Evolutionary conservation across 2,113 vertebrate genomes (phyloP), one percentile per base, ranked within the genome.

Genomic region (Oxygymnocypris stewartii): DNA sequence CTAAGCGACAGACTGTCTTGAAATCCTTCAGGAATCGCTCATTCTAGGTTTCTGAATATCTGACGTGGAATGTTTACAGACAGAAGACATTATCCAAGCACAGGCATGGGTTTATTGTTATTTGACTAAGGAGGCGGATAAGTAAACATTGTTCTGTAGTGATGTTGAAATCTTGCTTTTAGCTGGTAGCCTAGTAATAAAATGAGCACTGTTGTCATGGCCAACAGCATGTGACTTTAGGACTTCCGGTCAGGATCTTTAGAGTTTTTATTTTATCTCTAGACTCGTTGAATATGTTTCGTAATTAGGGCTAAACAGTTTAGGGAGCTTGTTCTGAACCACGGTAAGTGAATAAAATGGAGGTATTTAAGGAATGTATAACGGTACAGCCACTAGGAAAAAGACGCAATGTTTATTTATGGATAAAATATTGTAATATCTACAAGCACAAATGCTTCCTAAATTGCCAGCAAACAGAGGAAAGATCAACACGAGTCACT

Each of bases 1-100:
- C 88, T 89, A 89, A 82, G 88, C 88, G 28, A 89, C 88, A 78
- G 67, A 84, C 42, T 37, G 44, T 77, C 59, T 51, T 75, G 65
- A 54, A 79, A 67, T 78, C 49, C 77, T 65, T 31, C 14, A 73
- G 23, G 40, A 67, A 54, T n/a, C 37, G 63, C n/a, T 82, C 61
- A 83, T 37, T 44, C 69, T 84, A n/a, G 51, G 8, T 12, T 71
- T 14, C 31, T 57, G 65, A 57, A 59, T 11, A 35, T 67, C 23
- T 82, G 59, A 65, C 25, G 54, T 11, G 10, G 31, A 44, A 81
- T 44, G 57, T 44, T 82, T 47, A 67, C 61, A 31, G 42, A 31
- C 23, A 31, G 23, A 1, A 40, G 20, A 28, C 61, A 14, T 7
- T 59, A 23, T 59, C 1, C 78, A 14, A 61, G 20, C 18, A 42